phyloP scores from a whole-genome alignment of 2,113 vertebrate species.

The Herpetotheres cachinnans region DNA sequence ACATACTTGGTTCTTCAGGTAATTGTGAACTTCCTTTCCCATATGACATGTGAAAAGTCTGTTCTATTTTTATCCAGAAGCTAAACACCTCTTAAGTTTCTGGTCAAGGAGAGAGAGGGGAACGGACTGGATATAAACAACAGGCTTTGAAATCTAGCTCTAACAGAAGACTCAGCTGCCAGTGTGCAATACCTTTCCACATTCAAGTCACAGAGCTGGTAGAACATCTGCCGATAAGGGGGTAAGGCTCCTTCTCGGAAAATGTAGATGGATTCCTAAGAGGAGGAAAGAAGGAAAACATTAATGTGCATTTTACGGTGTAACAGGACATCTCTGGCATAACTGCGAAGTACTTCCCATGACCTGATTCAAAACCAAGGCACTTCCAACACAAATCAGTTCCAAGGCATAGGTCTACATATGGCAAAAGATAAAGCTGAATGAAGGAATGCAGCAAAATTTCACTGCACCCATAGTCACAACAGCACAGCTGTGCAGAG shows the following conservation, averaged over 20 bases:
- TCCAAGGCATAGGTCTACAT: not conserved
- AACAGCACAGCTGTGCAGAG: not conserved
- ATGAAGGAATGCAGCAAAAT: not conserved
- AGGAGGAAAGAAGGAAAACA: not conserved
- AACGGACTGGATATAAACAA: not conserved
- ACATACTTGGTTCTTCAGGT: not conserved
- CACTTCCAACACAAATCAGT: not conserved
- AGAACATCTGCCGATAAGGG: conserved; percentile 98
- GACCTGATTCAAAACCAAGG: not conserved
- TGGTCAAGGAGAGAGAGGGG: not conserved
- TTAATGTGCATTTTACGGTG: not conserved
- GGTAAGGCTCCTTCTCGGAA: conserved; percentile 90
- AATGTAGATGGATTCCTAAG: conserved; percentile 87
- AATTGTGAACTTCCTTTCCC: too few relatives aligned
- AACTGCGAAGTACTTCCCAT: not conserved
- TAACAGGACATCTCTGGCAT: not conserved
- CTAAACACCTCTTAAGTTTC: not conserved
- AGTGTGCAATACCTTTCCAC: conserved; percentile 81
- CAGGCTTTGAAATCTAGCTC: not conserved
- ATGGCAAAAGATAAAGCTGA: not conserved
- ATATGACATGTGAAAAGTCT: not conserved
- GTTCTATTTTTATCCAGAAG: not conserved
- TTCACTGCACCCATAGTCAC: not conserved
- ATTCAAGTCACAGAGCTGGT: conserved; percentile 94
- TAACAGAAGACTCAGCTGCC: not conserved